phyloP scores from a whole-genome alignment of 64 coral and sea anemone genomes.

The Exaiptasia diaphana region DNA sequence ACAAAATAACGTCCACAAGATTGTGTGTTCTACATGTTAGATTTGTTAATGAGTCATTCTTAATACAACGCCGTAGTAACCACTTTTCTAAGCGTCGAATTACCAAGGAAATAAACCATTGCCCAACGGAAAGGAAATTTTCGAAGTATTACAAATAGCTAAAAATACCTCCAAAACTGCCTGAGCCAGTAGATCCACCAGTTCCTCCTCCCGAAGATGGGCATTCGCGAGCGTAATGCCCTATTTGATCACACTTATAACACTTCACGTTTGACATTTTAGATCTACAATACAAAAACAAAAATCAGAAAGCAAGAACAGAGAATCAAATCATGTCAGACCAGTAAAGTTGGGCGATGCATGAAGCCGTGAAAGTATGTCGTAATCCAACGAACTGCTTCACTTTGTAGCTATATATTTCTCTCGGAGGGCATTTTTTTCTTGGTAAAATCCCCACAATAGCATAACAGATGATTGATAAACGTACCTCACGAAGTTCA shows the following conservation, averaged over 20 bases:
- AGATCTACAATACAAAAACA: neutral
- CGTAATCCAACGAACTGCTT: too few species aligned
- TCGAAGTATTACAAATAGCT: neutral
- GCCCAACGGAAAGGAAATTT: too few species aligned
- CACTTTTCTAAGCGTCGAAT: too few species aligned
- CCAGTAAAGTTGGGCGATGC: conserved; percentile 10
- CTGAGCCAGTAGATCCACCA: neutral
- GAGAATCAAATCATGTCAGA: neutral
- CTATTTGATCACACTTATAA: conserved; percentile 27
- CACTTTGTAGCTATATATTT: too few species aligned
- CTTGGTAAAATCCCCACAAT: too few species aligned
- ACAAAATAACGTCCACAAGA: too few species aligned
- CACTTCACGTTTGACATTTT: conserved; percentile 45
- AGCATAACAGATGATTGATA: neutral
- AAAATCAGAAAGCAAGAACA: neutral
- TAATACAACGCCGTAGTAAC: too few species aligned
- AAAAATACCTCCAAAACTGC: conserved; percentile 54
- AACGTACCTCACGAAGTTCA: neutral
- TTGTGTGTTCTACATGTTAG: too few species aligned
- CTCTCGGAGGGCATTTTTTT: too few species aligned
- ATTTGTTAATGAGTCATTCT: too few species aligned
- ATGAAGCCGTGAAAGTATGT: conserved; percentile 12
- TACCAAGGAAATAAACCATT: too few species aligned
- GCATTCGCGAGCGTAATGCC: conserved; percentile 54
- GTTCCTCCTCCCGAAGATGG: neutral